Evolutionary conservation across 64 coral and sea anemone genomes (phyloP), one percentile per base, ranked within the genome.

Genomic region (Dendrophyllia cribrosa): DNA sequence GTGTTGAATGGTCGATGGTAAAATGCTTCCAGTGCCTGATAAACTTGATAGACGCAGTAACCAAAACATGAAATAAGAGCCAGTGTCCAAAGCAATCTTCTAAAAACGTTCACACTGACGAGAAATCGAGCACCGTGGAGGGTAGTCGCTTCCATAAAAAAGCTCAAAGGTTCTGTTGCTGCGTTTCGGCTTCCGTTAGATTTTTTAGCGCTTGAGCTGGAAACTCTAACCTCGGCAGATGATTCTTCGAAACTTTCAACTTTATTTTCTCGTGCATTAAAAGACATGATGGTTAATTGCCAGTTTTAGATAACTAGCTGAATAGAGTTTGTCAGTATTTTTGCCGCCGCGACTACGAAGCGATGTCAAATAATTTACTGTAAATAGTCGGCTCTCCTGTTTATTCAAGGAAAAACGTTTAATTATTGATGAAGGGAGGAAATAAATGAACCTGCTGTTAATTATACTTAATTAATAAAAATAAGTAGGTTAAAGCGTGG

Each of bases 51-150:
- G n/a, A 56, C 9, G 21, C 73, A 89, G 19, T 48, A 79, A 17
- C 43, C 75, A 19, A 65, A 12, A 9, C 74, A 47, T 17, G 34
- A 56, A 3, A 68, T 7, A 21, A 89, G 74, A 12, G 74, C 74
- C 0, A 69, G 4, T 26, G 25, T 56, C 88, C 88, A 89, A 26
- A 89, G 6, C 2, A 89, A 12, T 65, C 64, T 79, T 22, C 88
- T 77, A 9, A 79, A 66, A 89, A 69, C 0, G 13, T 53, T 70
- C 15, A 10, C 25, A 19, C 8, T 20, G 19, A 24, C 7, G 20
- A 89, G n/a, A 55, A 78, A 79, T 5, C 88, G 17, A 51, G 60
- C 88, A 17, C 88, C 88, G n/a, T 89, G 88, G 0, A 89, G 43
- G 15, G 88, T 56, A 3, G 88, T 79, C 46, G n/a, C 47, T 22